phyloP scores from a whole-genome alignment of 2,113 vertebrate species.

The Falco punctatus region DNA sequence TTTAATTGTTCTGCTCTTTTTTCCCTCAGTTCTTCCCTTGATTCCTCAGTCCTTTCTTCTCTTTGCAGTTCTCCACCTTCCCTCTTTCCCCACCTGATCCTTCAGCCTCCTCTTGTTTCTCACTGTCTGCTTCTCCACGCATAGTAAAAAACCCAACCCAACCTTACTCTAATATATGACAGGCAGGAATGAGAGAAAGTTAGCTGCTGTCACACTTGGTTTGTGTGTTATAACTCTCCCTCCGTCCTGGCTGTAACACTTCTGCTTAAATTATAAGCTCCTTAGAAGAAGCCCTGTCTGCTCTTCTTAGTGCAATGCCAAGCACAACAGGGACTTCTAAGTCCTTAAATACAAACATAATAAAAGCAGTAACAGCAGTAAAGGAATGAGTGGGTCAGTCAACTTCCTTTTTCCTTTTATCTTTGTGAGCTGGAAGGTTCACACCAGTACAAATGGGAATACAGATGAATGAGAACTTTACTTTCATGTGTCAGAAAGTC shows the following conservation, averaged over 20 bases:
- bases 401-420: neutral
- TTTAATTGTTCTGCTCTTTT: neutral
- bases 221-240: neutral
- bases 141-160: neutral
- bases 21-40: neutral
- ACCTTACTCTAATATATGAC: neutral
- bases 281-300: neutral
- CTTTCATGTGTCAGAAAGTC: neutral
- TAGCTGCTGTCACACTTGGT: neutral
- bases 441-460: neutral
- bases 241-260: neutral
- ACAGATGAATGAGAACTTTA: neutral
- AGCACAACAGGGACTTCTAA: neutral
- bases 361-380: neutral
- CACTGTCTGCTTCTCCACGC: neutral
- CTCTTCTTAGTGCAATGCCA: neutral
- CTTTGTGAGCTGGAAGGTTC: neutral
- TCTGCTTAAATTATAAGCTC: neutral
- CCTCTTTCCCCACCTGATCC: neutral
- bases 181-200: neutral
- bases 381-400: neutral
- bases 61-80: neutral
- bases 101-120: neutral
- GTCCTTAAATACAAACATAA: neutral
- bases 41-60: neutral